phyloP scores from a whole-genome alignment of 2,113 vertebrate species.

The Accipiter cooperii region DNA sequence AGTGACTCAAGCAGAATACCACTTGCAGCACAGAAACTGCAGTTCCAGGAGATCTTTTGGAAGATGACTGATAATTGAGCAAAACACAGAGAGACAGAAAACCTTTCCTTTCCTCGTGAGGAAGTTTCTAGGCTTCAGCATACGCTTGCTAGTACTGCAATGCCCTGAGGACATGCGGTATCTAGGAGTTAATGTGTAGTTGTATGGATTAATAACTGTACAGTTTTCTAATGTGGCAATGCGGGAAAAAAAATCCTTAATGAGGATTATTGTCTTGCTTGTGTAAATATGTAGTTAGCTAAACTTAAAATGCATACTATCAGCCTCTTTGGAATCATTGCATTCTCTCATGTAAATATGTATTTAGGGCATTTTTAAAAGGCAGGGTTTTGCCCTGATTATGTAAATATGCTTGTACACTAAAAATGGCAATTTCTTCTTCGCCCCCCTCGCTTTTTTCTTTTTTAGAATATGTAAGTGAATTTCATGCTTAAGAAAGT shows the following conservation, averaged over 20 bases:
- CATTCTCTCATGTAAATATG: slow-evolving; percentile 56
- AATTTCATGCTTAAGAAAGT: slow-evolving; percentile 45
- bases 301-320: slow-evolving; percentile 43
- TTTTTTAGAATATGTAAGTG: slow-evolving; percentile 2
- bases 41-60: background rate
- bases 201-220: slow-evolving; percentile 29
- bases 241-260: background rate
- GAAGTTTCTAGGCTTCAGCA: background rate
- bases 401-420: slow-evolving; percentile 20
- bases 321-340: slow-evolving; percentile 47
- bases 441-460: background rate
- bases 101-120: background rate
- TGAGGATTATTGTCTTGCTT: slow-evolving; percentile 53
- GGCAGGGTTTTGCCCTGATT: slow-evolving; percentile 42
- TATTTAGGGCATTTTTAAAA: slow-evolving; percentile 63
- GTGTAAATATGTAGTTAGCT: slow-evolving; percentile 48
- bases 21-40: background rate
- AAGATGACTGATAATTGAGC: background rate
- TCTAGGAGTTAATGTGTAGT: background rate
- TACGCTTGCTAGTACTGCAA: background rate
- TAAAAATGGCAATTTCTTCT: background rate
- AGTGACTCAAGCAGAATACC: background rate
- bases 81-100: background rate
- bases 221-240: background rate
- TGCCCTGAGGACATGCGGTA: background rate